Evolutionary conservation across 1,140 invertebrate genomes (phyloP), one percentile per base, ranked within the genome.

Genomic region (Aphelenchoides besseyi): DNA sequence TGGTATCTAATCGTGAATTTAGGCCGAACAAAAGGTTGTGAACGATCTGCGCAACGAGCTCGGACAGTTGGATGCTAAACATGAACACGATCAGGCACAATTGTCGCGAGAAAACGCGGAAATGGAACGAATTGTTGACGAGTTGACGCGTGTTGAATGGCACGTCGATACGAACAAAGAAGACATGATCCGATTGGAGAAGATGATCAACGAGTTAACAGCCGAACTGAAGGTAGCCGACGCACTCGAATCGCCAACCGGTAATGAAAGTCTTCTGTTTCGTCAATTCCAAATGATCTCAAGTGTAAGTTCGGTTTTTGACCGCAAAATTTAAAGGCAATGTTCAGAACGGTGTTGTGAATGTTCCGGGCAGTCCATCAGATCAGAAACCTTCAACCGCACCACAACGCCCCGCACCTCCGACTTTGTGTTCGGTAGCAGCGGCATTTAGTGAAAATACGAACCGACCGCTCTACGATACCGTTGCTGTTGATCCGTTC

Each of bases 121-220:
- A 32, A 79, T 76, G 12, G 75, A 81, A 33, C 23, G 35, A n/a
- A 33, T 79, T 18, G 75, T 76, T 1, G 75, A 76, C 23, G 70
- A 76, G 55, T 64, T 76, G 30, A 79, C 75, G 3, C 2, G n/a
- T 18, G 26, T 75, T 33, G 74, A 75, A 29, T 68, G 74, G 3
- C 48, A 62, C 36, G 74, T 77, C 35, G 76, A 55, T 35, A 73
- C 59, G 9, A 80, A 75, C 28, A 73, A 76, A 30, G 66, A 70
- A 28, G 74, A 75, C 28, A 52, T 55, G 16, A 33, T 18, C 12
- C 23, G 32, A 30, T 9, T 75, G 5, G 53, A 72, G 30, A 59
- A 68, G 16, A 69, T 64, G 55, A 61, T 74, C 16, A 48, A 55
- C 16, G 8, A 74, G 26, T 53, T 74, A 74, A 12, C 36, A n/a